Evolutionary conservation across 1,140 invertebrate species (phyloP).

Genomic region (Teleopsis dalmanni): DNA sequence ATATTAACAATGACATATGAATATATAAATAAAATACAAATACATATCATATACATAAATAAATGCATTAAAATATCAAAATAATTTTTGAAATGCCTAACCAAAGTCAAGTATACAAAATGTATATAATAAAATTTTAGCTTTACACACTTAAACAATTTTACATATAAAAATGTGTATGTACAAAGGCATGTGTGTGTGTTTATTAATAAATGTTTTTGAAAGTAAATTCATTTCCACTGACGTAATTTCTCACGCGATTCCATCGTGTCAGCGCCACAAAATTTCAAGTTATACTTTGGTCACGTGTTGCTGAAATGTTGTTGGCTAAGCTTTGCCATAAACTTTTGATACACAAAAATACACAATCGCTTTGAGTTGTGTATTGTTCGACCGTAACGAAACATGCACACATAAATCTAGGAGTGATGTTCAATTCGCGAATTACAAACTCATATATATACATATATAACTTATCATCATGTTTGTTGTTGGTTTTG

Average conservation of each 20-base stretch:
- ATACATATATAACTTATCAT: too few relatives aligned
- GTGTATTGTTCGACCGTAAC: too few relatives aligned
- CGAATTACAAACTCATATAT: too few relatives aligned
- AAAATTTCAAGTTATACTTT: background rate
- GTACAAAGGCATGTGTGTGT: background rate
- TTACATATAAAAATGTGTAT: background rate
- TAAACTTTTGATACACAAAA: too few relatives aligned
- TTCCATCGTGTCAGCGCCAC: constrained; percentile 13
- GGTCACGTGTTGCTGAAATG: constrained; percentile 4
- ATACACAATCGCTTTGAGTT: too few relatives aligned
- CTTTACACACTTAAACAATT: background rate
- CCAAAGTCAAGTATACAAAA: background rate
- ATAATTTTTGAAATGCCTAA: background rate
- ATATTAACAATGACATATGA: background rate
- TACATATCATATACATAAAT: background rate
- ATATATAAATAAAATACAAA: background rate
- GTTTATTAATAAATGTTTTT: background rate
- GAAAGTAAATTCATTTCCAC: constrained; percentile 10
- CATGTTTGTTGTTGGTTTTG: too few relatives aligned
- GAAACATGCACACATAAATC: too few relatives aligned
- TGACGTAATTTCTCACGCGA: constrained; percentile 16
- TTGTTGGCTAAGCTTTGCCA: too few relatives aligned
- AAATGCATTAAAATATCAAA: background rate
- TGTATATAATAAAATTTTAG: background rate
- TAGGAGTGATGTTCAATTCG: too few relatives aligned